Percentiles rank a stretch among this genome's conserved stretches.
Evolutionary conservation across 2,797 vertebrate genomes (phyloP).

Genomic region (Anas acuta): DNA sequence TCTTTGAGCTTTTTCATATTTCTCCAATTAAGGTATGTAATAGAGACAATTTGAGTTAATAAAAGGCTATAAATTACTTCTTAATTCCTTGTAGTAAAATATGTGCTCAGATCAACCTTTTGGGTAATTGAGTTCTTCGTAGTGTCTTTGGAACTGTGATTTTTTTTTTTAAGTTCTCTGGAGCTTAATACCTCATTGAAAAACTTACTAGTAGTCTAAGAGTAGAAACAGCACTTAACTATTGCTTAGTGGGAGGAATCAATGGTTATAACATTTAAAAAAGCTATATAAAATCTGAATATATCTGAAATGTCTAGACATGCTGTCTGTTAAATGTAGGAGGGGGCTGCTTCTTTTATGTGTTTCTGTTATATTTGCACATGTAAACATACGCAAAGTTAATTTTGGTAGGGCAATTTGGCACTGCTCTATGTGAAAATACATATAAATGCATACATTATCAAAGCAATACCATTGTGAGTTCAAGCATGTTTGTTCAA

Average conservation of each 20-base stretch:
- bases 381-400: not conserved
- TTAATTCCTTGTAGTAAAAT: not conserved
- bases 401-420: not conserved
- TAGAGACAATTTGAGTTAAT: not conserved
- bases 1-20: slow-evolving; percentile 97
- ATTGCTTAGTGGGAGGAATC: not conserved
- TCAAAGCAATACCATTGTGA: not conserved
- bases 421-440: not conserved
- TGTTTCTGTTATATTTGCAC: not conserved
- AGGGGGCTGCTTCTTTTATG: not conserved
- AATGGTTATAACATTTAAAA: not conserved
- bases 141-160: not conserved
- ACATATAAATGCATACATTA: not conserved
- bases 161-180: not conserved
- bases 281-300: not conserved
- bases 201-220: slow-evolving; percentile 2
- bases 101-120: not conserved
- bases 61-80: not conserved
- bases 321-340: not conserved
- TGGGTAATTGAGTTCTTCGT: not conserved
- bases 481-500: not conserved
- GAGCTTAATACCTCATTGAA: not conserved
- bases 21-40: slow-evolving; percentile 92
- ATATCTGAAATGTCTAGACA: not conserved
- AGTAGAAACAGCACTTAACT: slow-evolving; percentile 4